Evolutionary conservation across 2,797 vertebrate species (phyloP).

Genomic region (Tachyglossus aculeatus): DNA sequence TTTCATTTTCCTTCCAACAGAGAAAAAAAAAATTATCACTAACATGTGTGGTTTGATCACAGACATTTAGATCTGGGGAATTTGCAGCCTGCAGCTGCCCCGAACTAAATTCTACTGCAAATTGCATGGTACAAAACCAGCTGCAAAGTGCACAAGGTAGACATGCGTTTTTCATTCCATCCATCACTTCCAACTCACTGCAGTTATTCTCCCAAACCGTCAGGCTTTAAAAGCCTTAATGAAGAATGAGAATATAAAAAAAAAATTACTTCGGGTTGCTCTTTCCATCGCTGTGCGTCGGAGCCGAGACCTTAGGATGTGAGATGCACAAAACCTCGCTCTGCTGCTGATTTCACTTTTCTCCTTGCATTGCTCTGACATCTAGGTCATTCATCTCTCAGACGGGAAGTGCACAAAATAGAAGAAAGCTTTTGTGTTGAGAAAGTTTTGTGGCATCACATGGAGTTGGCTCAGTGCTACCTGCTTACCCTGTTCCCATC

Average conservation of each 20-base stretch:
- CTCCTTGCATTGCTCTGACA: conserved; percentile 42
- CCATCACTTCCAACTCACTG: not conserved
- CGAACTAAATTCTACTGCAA: not conserved
- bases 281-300: conserved; percentile 29
- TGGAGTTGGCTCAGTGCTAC: not conserved
- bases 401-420: conserved; percentile 7
- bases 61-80: not conserved
- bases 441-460: conserved; percentile 1
- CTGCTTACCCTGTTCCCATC: conserved; percentile 21
- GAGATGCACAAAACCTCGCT: not conserved
- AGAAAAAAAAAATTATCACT: not conserved
- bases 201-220: not conserved
- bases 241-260: conserved; percentile 8
- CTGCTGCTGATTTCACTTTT: conserved; percentile 33
- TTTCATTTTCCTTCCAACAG: not conserved
- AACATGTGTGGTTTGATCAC: not conserved
- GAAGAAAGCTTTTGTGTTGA: not conserved
- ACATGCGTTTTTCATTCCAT: not conserved
- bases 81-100: not conserved
- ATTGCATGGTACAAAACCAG: not conserved
- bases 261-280: not conserved
- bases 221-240: not conserved
- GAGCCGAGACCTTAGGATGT: not conserved
- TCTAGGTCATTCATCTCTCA: conserved; percentile 37
- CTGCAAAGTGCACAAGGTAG: not conserved